Evolutionary conservation across 1,140 invertebrate species (phyloP), one percentile per base, ranked within the genome.

Genomic region (Tigriopus japonicus): DNA sequence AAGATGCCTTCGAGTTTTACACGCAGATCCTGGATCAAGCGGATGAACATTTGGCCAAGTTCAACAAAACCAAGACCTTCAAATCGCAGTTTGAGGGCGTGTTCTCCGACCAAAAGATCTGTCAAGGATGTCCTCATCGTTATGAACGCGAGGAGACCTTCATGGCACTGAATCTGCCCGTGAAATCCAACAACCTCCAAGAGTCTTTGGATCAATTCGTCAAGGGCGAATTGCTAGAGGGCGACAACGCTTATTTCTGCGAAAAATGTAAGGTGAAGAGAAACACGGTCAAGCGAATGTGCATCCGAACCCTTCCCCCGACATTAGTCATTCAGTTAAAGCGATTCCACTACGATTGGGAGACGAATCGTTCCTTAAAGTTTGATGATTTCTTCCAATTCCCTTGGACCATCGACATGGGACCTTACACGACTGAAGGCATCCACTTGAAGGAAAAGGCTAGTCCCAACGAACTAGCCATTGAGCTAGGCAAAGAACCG

Each of bases 331-430:
- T 81, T 63, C 79, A 80, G 65, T 67, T 80, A 17, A 80, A 80
- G 67, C 67, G 78, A 49, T 80, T 80, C 70, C 77, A 77, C 64
- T 81, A 78, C 69, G 79, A 80, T 67, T 80, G 77, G 76, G 78
- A 80, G 68, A 73, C 75, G 62, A 76, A 76, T 41, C 71, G 75
- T 70, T 73, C 78, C 56, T 71, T 80, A 59, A 80, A 80, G 65
- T 80, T 77, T 67, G 78, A 81, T 71, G 78, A 80, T 65, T 78
- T 79, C 65, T 81, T 80, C 41, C 53, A 80, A 70, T 80, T 80
- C 71, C 78, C 79, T 7, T 68, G 76, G 67, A 68, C 73, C 60
- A 65, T 80, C 41, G 77, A 80, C 63, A 78, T 80, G 76, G 74
- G 75, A 41, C 77, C 77, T n/a, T 80, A 78, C 66, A 80, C 77